Base-by-base conservation (phyloP, 2,113 vertebrate genomes). In the Pelobates fuscus region DNA sequence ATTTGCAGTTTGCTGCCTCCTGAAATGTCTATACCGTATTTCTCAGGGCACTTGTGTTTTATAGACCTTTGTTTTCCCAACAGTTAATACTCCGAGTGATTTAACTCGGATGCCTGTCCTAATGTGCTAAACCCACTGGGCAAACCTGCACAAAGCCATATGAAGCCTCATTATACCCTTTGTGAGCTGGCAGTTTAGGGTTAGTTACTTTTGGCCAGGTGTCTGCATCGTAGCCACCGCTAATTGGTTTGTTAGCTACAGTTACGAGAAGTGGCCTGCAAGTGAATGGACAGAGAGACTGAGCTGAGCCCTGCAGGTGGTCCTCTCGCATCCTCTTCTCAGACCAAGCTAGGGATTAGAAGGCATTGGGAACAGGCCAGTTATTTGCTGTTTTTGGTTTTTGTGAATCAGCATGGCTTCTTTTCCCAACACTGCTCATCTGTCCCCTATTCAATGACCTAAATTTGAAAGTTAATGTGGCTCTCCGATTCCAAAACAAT, bases 381-480 rank as follows among this genome's bases (percentile, higher is more conserved):
- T 20, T 41, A 20, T 65, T 43, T 44, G 20, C 60, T 32, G 10
- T 12, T 4, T 24, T 32, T 24, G 18, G 72, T 32, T 61, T 55
- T 61, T 68, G 73, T 60, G 73, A 68, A 68, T 55, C 73, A 25
- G 73, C 73, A 59, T 23, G 49, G 59, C 57, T 61, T 29, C 8
- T 21, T 20, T 77, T 77, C 55, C 65, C 73, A 52, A 66, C 73
- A 77, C 65, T 68, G 73, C 73, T 77, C 46, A 67, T 67, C 72
- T 32, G 72, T 59, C 64, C 20, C 54, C 37, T 76, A 32, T 76
- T 76, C 43, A 60, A 77, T 77, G 73, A 77, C 73, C 73, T 77
- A 77, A 60, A 77, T 77, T 49, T 52, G 32, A 37, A 58, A 52
- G 63, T 61, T 64, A 68, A 21, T 52, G 25, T n/a, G 23, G 37